A percentile compares a stretch with the other conserved stretches of the same genome.
These are phyloP conservation scores for Semotilus atromaculatus DNA, from an alignment of 2,797 vertebrate species.

Conservation along the genomic window DNA sequence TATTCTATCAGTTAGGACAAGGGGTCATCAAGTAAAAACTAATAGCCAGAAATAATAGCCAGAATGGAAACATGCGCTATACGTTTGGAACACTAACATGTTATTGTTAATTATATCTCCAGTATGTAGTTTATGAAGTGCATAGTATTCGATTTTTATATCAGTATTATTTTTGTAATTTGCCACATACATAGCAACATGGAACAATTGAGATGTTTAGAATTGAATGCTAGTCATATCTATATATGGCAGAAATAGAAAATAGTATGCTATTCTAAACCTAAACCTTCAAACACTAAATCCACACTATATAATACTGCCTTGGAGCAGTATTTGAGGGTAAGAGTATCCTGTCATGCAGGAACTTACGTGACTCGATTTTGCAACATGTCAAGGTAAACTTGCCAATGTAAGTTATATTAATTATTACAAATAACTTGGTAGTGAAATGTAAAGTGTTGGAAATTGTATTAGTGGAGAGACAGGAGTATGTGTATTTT, in stretches of 20 bases:
- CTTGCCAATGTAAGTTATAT: too few species aligned
- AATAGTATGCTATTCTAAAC: neutral
- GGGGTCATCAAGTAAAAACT: conserved; percentile 5
- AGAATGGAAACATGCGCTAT: neutral
- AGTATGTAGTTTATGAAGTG: neutral
- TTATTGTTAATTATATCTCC: neutral
- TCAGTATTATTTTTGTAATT: neutral
- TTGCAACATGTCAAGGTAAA: too few species aligned
- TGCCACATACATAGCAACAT: neutral
- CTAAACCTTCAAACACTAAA: too few species aligned
- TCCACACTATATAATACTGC: too few species aligned
- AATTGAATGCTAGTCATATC: neutral
- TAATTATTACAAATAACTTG: too few species aligned
- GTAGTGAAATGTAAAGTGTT: too few species aligned
- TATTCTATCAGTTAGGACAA: conserved; percentile 38
- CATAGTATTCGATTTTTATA: neutral
- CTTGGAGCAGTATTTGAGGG: too few species aligned
- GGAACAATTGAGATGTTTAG: neutral
- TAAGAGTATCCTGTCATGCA: too few species aligned
- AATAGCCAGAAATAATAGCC: neutral
- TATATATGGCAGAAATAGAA: too few species aligned
- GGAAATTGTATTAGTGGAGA: too few species aligned
- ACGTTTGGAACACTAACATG: neutral
- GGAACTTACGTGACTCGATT: too few species aligned
- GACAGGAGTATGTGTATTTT: too few species aligned